phyloP scores from a whole-genome alignment of 2,888 invertebrate species.

The Auanema freiburgensis region DNA sequence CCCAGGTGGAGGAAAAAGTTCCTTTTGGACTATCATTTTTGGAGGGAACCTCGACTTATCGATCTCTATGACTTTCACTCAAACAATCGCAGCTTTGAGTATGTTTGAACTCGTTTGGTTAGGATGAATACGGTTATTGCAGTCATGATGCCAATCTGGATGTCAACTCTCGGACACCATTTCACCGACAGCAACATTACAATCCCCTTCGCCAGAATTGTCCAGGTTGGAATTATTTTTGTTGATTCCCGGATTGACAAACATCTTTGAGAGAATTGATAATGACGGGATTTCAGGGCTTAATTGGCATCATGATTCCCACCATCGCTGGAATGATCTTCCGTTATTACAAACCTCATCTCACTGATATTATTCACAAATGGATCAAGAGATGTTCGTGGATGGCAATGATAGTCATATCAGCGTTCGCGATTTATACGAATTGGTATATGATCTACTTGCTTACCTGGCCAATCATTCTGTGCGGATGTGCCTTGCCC shows the following conservation, averaged over 20 bases:
- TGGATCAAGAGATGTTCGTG: constrained; percentile 74
- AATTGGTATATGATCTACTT: constrained; percentile 35
- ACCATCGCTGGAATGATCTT: constrained; percentile 69
- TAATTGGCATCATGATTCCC: constrained; percentile 79
- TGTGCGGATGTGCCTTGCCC: constrained; percentile 30
- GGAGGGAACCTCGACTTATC: constrained; percentile 89
- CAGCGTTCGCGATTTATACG: constrained; percentile 28
- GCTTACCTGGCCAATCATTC: constrained; percentile 27
- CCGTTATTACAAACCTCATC: constrained; percentile 70
- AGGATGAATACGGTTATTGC: constrained; percentile 27
- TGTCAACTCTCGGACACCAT: constrained; percentile 66
- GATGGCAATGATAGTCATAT: constrained; percentile 26
- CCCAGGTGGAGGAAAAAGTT: constrained; percentile 81
- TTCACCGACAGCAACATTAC: constrained; percentile 10
- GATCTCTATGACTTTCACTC: constrained; percentile 87
- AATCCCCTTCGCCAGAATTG: constrained; percentile 14
- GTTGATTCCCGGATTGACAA: no score
- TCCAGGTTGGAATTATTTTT: constrained; percentile 3
- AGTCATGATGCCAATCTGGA: constrained; percentile 70
- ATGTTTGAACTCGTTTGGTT: constrained; percentile 45
- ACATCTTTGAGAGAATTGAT: no score
- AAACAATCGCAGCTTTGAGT: constrained; percentile 84
- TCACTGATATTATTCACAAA: constrained; percentile 76
- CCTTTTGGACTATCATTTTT: constrained; percentile 87
- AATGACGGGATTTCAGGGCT: constrained; percentile 64